A percentile compares a stretch with the other conserved stretches of the same genome.
These are phyloP conservation scores for Alexandromys oeconomus DNA, from an alignment of 2,797 vertebrate genomes.

Conservation along the genomic window DNA sequence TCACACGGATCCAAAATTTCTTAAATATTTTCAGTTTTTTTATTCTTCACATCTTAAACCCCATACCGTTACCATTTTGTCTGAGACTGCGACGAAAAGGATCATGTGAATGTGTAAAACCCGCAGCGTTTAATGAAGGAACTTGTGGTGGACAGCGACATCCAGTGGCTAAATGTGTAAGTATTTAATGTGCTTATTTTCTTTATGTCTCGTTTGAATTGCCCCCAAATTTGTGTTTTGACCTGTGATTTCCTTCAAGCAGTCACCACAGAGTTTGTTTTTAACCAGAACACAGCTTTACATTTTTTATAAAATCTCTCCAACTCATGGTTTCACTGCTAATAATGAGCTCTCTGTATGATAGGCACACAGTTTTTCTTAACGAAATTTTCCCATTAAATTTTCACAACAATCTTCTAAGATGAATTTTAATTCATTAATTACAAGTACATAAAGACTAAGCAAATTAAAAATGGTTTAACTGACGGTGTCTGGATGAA, in stretches of 20 bases:
- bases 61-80: neutral
- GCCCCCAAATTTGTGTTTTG: constrained; percentile 45
- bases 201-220: neutral
- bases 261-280: constrained; percentile 6
- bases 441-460: neutral
- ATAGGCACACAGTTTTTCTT: neutral
- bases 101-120: neutral
- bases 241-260: neutral
- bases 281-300: neutral
- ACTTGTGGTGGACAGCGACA: constrained; percentile 77
- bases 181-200: neutral
- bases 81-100: constrained; percentile 26
- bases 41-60: constrained; percentile 53
- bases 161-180: constrained; percentile 77
- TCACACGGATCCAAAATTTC: constrained; percentile 14
- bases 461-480: neutral
- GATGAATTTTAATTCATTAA: neutral
- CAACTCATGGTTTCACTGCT: neutral
- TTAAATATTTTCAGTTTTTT: constrained; percentile 12
- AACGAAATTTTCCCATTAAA: neutral
- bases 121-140: neutral
- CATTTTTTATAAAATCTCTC: neutral
- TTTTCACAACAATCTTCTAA: constrained; percentile 7
- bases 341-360: neutral
- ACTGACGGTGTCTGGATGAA: neutral